A percentile compares a stretch with the other conserved stretches of the same genome.
phyloP scores from a whole-genome alignment of 2,113 vertebrate species.

The Geococcyx californianus region DNA sequence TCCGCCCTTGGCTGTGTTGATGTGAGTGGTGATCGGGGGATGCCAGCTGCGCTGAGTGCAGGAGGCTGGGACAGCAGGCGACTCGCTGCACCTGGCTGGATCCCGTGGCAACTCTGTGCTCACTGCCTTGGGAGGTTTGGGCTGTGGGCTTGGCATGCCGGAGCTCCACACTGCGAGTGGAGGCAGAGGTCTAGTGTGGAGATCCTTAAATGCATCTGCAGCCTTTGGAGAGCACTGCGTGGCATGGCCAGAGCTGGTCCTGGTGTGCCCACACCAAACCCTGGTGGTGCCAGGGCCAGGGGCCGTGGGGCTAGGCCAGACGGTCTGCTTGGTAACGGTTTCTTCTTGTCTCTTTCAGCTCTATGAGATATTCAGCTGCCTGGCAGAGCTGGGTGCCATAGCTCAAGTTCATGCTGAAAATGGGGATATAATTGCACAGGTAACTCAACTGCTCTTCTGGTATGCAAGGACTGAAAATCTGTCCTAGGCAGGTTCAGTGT shows the following conservation, averaged over 20 bases:
- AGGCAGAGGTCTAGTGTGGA: background rate
- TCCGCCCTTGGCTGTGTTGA: background rate
- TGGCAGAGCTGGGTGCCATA: conserved; percentile 90
- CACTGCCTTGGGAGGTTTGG: background rate
- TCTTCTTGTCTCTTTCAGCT: conserved; percentile 78
- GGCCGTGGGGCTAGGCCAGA: background rate
- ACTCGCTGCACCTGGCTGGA: accelerated
- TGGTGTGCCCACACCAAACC: accelerated
- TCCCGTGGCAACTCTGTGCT: accelerated
- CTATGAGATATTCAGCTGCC: conserved; percentile 92
- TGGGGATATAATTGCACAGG: conserved; percentile 96
- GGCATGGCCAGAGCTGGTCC: accelerated
- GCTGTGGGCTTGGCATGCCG: background rate
- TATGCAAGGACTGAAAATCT: background rate
- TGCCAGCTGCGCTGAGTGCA: accelerated
- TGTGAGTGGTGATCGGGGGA: background rate
- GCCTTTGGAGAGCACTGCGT: background rate
- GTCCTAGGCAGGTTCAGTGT: background rate
- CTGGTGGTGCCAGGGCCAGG: background rate
- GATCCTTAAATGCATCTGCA: background rate
- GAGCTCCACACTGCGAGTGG: too few species aligned
- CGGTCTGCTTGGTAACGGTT: background rate
- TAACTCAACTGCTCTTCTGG: conserved; percentile 49
- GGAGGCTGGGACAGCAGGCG: background rate
- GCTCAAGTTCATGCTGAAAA: conserved; percentile 97